phyloP scores from a whole-genome alignment of 2,888 invertebrate genomes.

The Brenthis hecate region DNA sequence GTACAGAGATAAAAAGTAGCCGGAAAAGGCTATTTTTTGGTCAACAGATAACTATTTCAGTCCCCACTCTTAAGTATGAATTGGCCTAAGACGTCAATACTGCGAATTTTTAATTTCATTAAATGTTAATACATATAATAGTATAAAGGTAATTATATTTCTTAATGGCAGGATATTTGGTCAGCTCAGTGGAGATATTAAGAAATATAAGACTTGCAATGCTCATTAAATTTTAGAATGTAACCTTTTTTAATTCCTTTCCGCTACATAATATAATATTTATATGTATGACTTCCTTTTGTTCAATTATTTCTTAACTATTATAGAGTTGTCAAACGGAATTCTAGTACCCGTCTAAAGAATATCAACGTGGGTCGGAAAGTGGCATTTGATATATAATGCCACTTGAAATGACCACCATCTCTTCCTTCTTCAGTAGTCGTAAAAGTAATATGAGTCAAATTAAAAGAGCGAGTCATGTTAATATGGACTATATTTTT shows the following conservation, averaged over 20 bases:
- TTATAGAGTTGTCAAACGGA: slow-evolving; percentile 29
- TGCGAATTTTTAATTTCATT: no score
- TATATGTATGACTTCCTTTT: slow-evolving; percentile 19
- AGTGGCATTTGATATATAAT: slow-evolving; percentile 52
- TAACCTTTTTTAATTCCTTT: slow-evolving; percentile 10
- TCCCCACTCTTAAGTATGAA: no score
- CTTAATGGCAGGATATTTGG: no score
- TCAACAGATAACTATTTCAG: no score
- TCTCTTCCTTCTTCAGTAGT: slow-evolving; percentile 68
- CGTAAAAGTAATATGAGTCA: slow-evolving; percentile 63
- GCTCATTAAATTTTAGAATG: neutral
- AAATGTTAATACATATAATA: no score
- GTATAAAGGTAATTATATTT: no score
- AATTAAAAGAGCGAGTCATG: slow-evolving; percentile 51
- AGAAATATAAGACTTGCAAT: neutral
- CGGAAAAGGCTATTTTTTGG: no score
- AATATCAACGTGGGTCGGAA: slow-evolving; percentile 33
- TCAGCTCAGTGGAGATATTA: neutral
- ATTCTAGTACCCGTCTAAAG: slow-evolving; percentile 22
- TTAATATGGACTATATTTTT: slow-evolving; percentile 56
- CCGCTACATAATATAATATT: neutral
- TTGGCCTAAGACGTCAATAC: no score
- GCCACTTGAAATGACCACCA: slow-evolving; percentile 54
- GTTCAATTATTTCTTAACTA: slow-evolving; percentile 34
- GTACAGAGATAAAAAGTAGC: no score